phyloP scores from a whole-genome alignment of 2,888 invertebrate species.

The Nephrotoma flavescens region DNA sequence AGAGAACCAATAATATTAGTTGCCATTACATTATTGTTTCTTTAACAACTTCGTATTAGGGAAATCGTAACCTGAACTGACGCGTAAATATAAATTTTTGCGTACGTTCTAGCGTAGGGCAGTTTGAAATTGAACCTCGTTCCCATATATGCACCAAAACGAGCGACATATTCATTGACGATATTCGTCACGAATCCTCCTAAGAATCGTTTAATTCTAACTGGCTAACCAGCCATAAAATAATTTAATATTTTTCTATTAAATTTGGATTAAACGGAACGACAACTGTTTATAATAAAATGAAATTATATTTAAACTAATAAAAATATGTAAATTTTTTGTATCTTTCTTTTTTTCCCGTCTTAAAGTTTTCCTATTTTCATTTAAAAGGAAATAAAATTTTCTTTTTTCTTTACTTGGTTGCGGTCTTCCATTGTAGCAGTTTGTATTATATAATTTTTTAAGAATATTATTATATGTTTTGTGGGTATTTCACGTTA shows the following conservation, averaged over 20 bases:
- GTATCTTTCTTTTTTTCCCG: neutral
- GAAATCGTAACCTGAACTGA: no score
- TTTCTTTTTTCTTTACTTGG: neutral
- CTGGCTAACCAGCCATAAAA: neutral
- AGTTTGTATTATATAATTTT: neutral
- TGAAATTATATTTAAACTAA: neutral
- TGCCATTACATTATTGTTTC: no score
- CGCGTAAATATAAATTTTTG: no score
- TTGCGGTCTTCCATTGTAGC: neutral
- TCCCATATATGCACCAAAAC: no score
- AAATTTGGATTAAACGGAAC: neutral
- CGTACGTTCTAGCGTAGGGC: no score
- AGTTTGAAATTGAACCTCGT: no score
- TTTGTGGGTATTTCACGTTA: neutral
- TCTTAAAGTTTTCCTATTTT: neutral
- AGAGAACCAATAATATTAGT: no score
- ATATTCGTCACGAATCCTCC: neutral
- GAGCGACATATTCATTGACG: no score
- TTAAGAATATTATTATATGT: neutral
- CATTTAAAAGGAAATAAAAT: neutral
- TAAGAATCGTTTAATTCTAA: neutral
- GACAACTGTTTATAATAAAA: neutral
- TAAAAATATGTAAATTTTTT: neutral
- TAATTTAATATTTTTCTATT: neutral
- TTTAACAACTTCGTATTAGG: no score